Percentiles rank a stretch among this genome's conserved stretches.
These are phyloP conservation scores for Oeneis ivallda DNA, from an alignment of 2,888 invertebrate species.

Conservation along the genomic window DNA sequence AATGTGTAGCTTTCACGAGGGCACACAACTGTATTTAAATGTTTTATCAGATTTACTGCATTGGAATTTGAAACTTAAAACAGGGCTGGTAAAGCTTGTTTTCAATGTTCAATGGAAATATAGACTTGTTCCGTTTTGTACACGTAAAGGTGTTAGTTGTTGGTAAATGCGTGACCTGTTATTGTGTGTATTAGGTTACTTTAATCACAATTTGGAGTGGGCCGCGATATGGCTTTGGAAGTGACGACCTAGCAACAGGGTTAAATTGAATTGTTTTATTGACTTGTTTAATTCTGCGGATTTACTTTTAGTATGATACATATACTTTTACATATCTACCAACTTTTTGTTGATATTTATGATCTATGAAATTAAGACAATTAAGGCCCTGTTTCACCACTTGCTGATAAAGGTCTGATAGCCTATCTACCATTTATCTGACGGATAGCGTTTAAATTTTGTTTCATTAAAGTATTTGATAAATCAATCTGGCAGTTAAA, in stretches of 20 bases:
- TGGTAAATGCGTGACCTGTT: slow-evolving; percentile 79
- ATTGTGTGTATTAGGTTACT: slow-evolving; percentile 81
- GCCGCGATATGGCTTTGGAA: slow-evolving; percentile 76
- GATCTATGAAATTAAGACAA: too few relatives aligned
- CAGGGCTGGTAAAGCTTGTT: not conserved
- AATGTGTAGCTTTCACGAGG: slow-evolving; percentile 80
- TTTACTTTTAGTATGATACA: slow-evolving; percentile 18
- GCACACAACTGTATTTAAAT: slow-evolving; percentile 68
- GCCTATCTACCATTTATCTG: too few relatives aligned
- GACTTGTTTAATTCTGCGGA: slow-evolving; percentile 35
- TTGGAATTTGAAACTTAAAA: slow-evolving; percentile 42
- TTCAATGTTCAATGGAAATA: slow-evolving; percentile 34
- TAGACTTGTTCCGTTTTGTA: slow-evolving; percentile 52
- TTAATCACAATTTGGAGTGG: slow-evolving; percentile 81
- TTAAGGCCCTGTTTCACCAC: too few relatives aligned
- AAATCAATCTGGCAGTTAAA: too few relatives aligned
- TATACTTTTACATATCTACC: not conserved
- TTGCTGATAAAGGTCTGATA: too few relatives aligned
- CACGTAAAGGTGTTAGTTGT: slow-evolving; percentile 58
- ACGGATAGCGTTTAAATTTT: too few relatives aligned
- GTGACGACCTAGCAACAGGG: slow-evolving; percentile 66
- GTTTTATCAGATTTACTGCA: slow-evolving; percentile 48
- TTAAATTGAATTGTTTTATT: slow-evolving; percentile 62
- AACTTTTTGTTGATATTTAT: not conserved
- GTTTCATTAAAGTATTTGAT: too few relatives aligned